These are phyloP conservation scores for Cyanocitta stelleri DNA, from an alignment of 2,113 vertebrate genomes.

Conservation along the genomic window DNA sequence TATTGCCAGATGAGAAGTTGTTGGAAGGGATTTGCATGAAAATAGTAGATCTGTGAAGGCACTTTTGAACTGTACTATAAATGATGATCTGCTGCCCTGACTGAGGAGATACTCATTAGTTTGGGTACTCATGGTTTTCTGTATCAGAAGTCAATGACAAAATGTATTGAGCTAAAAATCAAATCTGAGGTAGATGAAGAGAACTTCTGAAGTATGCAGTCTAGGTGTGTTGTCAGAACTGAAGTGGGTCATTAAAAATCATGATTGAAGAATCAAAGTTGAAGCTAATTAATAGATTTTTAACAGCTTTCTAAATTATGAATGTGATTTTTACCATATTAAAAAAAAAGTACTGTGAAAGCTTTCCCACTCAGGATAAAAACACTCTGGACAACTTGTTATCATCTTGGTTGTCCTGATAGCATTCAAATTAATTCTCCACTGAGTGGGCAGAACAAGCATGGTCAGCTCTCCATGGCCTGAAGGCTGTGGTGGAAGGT, in stretches of 20 bases:
- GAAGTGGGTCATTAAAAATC: not conserved
- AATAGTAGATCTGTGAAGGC: not conserved
- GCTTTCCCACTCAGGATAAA: not conserved
- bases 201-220: not conserved
- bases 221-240: not conserved
- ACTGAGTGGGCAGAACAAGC: not conserved
- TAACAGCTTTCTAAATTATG: not conserved
- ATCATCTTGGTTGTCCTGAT: not conserved
- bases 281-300: not conserved
- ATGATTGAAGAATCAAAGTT: not conserved
- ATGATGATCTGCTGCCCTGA: not conserved
- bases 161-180: not conserved
- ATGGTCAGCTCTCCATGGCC: not conserved
- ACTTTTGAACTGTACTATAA: not conserved
- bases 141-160: not conserved
- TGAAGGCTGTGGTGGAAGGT: not conserved
- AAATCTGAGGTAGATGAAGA: not conserved
- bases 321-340: not conserved
- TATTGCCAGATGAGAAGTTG: not conserved
- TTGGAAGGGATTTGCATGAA: not conserved
- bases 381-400: not conserved
- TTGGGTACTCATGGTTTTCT: not conserved
- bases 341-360: not conserved
- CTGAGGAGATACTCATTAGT: not conserved
- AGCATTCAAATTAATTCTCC: not conserved